Conservation (phyloP, 2,888 invertebrate genomes). For the Arrhopalites spinosus region DNA sequence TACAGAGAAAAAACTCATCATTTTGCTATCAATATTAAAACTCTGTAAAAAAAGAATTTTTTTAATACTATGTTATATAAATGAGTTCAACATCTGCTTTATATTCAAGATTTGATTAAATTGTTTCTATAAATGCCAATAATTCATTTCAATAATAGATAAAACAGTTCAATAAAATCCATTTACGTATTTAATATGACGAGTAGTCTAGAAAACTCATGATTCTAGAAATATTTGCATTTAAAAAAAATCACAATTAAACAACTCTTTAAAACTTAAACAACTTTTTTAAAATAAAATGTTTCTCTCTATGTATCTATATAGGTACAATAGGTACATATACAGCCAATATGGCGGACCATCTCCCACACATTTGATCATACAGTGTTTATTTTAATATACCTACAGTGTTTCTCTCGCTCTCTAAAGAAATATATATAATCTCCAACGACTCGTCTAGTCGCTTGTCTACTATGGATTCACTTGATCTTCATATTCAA, state of each 20-base stretch:
- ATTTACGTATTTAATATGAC: too few species aligned
- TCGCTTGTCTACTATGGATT: neutral
- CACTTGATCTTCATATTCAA: slow-evolving; percentile 11
- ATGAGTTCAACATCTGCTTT: too few species aligned
- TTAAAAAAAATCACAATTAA: too few species aligned
- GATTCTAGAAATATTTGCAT: neutral
- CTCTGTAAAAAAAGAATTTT: too few species aligned
- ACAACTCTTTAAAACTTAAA: too few species aligned
- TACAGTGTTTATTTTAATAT: neutral
- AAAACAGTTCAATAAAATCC: neutral
- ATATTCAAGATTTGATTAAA: too few species aligned
- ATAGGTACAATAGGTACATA: neutral
- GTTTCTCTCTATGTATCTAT: too few species aligned
- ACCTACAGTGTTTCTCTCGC: neutral
- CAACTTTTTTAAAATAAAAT: too few species aligned
- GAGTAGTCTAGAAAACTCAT: neutral
- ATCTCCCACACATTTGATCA: slow-evolving; percentile 5
- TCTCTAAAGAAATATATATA: neutral
- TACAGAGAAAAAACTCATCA: too few species aligned
- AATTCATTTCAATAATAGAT: neutral
- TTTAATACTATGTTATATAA: too few species aligned
- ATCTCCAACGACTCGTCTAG: neutral
- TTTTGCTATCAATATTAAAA: too few species aligned
- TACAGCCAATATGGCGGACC: slow-evolving; percentile 16
- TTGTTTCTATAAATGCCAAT: too few species aligned